A percentile compares a stretch with the other conserved stretches of the same genome.
phyloP scores from a whole-genome alignment of 2,113 vertebrate species.

The Pantherophis guttatus region DNA sequence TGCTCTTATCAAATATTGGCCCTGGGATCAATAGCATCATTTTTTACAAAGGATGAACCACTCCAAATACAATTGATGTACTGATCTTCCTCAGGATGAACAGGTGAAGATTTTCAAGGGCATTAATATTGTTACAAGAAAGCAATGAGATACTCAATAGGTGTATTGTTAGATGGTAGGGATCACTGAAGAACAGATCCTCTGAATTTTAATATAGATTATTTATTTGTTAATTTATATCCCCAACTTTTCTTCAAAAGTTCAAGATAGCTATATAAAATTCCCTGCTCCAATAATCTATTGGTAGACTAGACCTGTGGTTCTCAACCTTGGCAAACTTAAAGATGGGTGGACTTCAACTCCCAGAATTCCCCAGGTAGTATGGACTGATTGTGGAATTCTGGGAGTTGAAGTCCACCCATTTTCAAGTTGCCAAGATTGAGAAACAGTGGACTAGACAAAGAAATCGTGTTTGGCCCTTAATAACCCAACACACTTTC shows the following conservation, averaged over 20 bases:
- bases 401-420: neutral
- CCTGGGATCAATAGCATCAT: neutral
- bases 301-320: neutral
- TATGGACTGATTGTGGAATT: neutral
- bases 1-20: neutral
- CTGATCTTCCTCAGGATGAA: neutral
- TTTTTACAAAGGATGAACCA: neutral
- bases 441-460: neutral
- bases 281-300: neutral
- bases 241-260: neutral
- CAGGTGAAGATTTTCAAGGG: neutral
- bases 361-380: neutral
- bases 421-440: neutral
- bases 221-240: neutral
- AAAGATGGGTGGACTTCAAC: neutral
- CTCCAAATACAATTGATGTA: neutral
- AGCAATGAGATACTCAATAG: neutral
- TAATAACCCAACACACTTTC: neutral
- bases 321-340: neutral
- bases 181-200: neutral
- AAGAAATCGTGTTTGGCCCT: neutral
- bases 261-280: neutral
- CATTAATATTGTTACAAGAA: neutral
- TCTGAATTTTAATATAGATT: neutral
- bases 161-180: neutral